Evolutionary conservation across 2,888 invertebrate species (phyloP).

Genomic region (Camponotus fellah): DNA sequence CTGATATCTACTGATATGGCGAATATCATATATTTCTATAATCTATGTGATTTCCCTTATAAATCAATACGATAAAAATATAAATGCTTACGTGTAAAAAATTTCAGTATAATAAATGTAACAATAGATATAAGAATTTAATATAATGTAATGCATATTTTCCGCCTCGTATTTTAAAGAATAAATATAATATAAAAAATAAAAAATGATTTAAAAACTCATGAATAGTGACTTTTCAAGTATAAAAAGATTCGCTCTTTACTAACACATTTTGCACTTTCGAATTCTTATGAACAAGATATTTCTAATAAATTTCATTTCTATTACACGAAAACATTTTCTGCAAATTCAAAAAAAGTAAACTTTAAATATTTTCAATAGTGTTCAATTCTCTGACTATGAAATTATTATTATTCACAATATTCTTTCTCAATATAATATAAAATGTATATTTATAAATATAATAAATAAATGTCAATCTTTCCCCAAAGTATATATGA

Average conservation of each 20-base stretch:
- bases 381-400: too few species aligned
- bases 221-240: constrained; percentile 14
- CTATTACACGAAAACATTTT: constrained; percentile 15
- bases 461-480: too few species aligned
- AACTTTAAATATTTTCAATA: neutral
- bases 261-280: constrained; percentile 16
- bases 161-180: neutral
- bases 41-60: neutral
- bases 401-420: too few species aligned
- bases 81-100: neutral
- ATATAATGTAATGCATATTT: neutral
- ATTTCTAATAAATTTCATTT: constrained; percentile 9
- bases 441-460: too few species aligned
- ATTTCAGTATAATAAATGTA: neutral
- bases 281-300: neutral
- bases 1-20: too few species aligned
- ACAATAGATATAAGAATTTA: neutral
- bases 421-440: too few species aligned
- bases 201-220: constrained; percentile 5
- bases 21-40: neutral
- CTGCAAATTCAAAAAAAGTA: neutral
- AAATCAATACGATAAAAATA: neutral
- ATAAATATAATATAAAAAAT: neutral
- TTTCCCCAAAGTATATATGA: too few species aligned
- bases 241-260: constrained; percentile 1